Evolutionary conservation across 2,888 invertebrate species (phyloP), one percentile per base, ranked within the genome.

Genomic region (Leuctra nigra): DNA sequence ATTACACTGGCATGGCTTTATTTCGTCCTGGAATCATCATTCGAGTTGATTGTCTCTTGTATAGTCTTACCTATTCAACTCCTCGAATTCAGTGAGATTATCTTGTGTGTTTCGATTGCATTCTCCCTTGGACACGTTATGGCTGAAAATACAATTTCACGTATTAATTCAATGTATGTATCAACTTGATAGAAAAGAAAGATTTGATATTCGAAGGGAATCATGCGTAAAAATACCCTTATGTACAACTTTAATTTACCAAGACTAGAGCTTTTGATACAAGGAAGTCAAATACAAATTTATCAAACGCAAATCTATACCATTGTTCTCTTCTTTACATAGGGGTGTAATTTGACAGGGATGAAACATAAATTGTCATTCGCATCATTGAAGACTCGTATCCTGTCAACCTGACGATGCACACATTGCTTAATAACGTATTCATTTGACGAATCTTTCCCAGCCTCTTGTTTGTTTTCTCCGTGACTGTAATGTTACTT

Each of bases 41-140:
- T n/a, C 3, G 39, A 39, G 39, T 18, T 18, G 20, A 39, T 20
- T 39, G 18, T 39, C n/a, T 7, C 24, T 22, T 18, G 22, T 20
- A 46, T n/a, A 46, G 6, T 18, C 16, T 23, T 22, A 44, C 44
- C 44, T 44, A 23, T 44, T 20, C 44, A 44, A 23, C 3, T 2
- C 44, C 6, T 20, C 23, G 29, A 58, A 54, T 14, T 56, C 60
- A n/a, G 60, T 53, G 48, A 58, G 57, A 29, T 56, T 56, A 53
- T 54, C 60, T 39, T 48, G 53, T 46, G 58, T 54, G 54, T 61
- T 61, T 24, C 59, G 58, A 55, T 62, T 62, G 16, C 59, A 41
- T 44, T 62, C 62, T 35, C 59, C 53, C 38, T 58, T 57, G 35
- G 38, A 48, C 57, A 59, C 59, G 61, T 61, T 62, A 55, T 59